Conservation (phyloP, 2,888 invertebrate genomes). For the Pogonocherus hispidulus region DNA sequence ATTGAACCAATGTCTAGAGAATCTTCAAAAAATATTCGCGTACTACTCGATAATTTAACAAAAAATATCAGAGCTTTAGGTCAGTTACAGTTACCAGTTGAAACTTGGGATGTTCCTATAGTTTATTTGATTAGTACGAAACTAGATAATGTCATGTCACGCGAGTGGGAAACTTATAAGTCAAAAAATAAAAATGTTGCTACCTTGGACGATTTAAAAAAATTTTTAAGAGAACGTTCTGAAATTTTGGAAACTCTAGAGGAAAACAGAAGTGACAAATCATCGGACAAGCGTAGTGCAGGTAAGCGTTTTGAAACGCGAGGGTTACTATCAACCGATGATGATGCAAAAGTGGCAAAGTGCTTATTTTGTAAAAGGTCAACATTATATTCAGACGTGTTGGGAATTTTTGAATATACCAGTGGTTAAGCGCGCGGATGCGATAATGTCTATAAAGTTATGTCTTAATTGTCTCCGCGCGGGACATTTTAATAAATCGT, state of each 20-base stretch:
- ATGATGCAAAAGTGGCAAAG: constrained; percentile 19
- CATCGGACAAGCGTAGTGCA: constrained; percentile 8
- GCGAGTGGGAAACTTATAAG: constrained; percentile 42
- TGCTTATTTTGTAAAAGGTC: constrained; percentile 36
- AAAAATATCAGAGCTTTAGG: constrained; percentile 31
- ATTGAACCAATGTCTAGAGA: constrained; percentile 31
- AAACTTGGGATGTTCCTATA: constrained; percentile 32
- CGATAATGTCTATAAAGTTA: constrained; percentile 30
- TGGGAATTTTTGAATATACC: constrained; percentile 33
- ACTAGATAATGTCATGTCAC: constrained; percentile 32
- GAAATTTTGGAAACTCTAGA: constrained; percentile 38
- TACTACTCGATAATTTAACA: constrained; percentile 37
- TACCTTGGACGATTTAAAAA: constrained; percentile 33
- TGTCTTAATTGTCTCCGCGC: constrained; percentile 32
- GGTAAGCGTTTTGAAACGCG: constrained; percentile 12
- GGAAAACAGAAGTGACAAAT: constrained; percentile 27
- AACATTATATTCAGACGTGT: constrained; percentile 38
- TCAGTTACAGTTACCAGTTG: constrained; percentile 19
- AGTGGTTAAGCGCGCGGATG: constrained; percentile 30
- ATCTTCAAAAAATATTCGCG: constrained; percentile 9
- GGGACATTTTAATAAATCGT: constrained; percentile 12
- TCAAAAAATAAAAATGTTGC: constrained; percentile 19
- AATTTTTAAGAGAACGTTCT: constrained; percentile 33
- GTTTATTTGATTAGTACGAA: constrained; percentile 37
- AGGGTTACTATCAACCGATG: constrained; percentile 19